Percentiles rank a stretch among this genome's conserved stretches.
phyloP scores from a whole-genome alignment of 2,888 invertebrate species.

The Bimastos eiseni region DNA sequence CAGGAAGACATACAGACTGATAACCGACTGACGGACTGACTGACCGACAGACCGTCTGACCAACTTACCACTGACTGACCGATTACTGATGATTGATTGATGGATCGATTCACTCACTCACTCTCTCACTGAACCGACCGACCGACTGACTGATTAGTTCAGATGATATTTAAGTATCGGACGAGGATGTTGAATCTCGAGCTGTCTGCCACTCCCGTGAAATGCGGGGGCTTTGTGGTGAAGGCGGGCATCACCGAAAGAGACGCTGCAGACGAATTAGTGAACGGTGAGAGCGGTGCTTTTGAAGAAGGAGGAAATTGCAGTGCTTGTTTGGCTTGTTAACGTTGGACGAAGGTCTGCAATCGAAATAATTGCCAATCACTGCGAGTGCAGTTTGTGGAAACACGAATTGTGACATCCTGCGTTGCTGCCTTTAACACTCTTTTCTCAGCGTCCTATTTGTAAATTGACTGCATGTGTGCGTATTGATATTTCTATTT shows the following conservation, averaged over 20 bases:
- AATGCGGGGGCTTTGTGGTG: not conserved
- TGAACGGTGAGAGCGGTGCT: not conserved
- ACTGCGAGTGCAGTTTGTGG: not conserved
- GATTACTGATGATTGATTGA: no score
- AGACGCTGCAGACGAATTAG: not conserved
- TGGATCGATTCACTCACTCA: no score
- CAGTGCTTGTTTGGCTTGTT: not conserved
- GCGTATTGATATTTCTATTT: not conserved
- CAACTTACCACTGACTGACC: no score
- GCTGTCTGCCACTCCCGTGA: not conserved
- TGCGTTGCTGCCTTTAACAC: not conserved
- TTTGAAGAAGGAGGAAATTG: not conserved
- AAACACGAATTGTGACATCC: not conserved
- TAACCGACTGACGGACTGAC: no score
- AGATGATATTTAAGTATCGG: not conserved
- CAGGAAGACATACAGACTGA: no score
- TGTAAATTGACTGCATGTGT: not conserved
- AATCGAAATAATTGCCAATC: not conserved
- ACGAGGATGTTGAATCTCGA: not conserved
- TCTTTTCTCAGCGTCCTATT: not conserved
- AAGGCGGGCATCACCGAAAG: not conserved
- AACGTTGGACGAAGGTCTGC: not conserved
- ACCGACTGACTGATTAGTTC: not conserved
- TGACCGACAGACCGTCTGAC: no score
- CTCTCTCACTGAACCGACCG: not conserved